Percentiles rank a stretch among this genome's conserved stretches.
phyloP scores from a whole-genome alignment of 1,140 invertebrate genomes.

The Drosophila kikkawai region DNA sequence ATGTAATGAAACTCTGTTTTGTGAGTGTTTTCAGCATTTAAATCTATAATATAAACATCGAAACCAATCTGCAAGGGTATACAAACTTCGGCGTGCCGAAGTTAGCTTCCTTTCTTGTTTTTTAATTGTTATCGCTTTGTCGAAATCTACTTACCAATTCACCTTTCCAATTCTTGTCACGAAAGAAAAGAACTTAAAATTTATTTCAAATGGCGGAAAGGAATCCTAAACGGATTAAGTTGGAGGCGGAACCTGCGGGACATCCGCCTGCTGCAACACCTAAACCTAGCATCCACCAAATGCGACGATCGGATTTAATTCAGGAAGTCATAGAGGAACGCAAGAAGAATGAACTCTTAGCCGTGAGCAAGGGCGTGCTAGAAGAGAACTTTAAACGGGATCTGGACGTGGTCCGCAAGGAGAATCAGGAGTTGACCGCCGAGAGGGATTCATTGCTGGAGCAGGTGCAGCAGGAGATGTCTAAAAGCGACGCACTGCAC shows the following conservation, averaged over 20 bases:
- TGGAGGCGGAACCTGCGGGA: neutral
- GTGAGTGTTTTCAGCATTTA: too few relatives aligned
- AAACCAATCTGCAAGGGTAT: too few relatives aligned
- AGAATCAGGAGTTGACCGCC: neutral
- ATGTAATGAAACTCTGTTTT: too few relatives aligned
- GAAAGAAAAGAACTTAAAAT: neutral
- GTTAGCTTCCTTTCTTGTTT: too few relatives aligned
- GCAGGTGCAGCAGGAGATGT: conserved; percentile 5
- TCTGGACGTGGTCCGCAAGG: neutral
- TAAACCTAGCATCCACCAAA: neutral
- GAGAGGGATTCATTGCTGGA: conserved; percentile 2
- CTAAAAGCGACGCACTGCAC: neutral
- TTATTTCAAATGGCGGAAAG: neutral
- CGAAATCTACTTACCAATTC: neutral
- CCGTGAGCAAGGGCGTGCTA: neutral
- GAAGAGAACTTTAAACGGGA: neutral
- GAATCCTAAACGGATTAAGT: neutral
- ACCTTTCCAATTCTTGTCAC: neutral
- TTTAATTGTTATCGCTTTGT: neutral
- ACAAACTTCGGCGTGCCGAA: too few relatives aligned
- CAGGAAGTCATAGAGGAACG: neutral
- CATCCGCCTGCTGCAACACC: neutral
- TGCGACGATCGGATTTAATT: neutral
- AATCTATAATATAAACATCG: too few relatives aligned
- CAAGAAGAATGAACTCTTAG: neutral